phyloP scores from a whole-genome alignment of 2,113 vertebrate genomes.

The Procavia capensis region DNA sequence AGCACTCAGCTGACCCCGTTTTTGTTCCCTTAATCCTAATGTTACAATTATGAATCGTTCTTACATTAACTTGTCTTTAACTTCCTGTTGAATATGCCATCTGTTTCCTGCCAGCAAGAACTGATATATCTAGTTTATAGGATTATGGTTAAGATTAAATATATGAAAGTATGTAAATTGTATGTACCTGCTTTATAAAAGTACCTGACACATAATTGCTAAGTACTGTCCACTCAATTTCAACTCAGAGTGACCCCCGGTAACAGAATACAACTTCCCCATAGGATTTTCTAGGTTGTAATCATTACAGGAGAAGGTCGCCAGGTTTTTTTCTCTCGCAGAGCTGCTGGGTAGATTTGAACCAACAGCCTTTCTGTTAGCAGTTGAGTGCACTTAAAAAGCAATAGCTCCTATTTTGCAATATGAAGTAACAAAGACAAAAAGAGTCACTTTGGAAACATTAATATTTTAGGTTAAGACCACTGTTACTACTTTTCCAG shows the following conservation, averaged over 20 bases:
- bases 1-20: not conserved
- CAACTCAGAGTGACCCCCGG: not conserved
- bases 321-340: not conserved
- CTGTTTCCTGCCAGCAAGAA: not conserved
- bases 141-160: not conserved
- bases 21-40: not conserved
- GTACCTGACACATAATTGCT: not conserved
- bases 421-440: not conserved
- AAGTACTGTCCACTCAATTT: not conserved
- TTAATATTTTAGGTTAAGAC: conserved; percentile 44
- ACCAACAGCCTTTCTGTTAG: not conserved
- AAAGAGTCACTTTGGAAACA: not conserved
- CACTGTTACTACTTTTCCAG: conserved; percentile 62
- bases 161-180: conserved; percentile 50
- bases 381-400: not conserved
- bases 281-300: not conserved
- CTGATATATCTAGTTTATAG: not conserved
- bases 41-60: not conserved
- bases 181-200: not conserved
- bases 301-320: not conserved
- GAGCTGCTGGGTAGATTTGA: not conserved
- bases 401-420: conserved; percentile 14
- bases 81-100: no score
- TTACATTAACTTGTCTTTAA: not conserved
- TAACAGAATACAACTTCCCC: not conserved